Evolutionary conservation across 2,113 vertebrate genomes (phyloP), one percentile per base, ranked within the genome.

Genomic region (Nothobranchius furzeri): DNA sequence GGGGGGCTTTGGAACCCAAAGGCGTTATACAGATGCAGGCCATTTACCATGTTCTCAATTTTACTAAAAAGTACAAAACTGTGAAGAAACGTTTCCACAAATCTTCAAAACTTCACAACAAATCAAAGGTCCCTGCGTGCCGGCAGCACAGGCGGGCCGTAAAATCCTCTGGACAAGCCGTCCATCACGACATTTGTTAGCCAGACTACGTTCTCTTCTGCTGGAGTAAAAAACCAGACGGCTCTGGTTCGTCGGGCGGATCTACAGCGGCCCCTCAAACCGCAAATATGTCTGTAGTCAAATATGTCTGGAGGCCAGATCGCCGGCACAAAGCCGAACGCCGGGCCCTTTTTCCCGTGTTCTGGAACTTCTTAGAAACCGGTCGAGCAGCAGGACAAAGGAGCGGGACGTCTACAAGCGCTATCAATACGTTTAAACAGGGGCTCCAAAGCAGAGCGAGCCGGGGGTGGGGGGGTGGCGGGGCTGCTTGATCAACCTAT

Each of bases 151-250:
- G 88, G 89, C 84, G 61, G 83, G 57, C 84, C 78, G 81, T 91
- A 89, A 90, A 91, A 81, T 53, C 76, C 79, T 87, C 68, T 88
- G 91, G 87, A 91, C 90, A 91, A 90, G 76, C 87, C 91, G 87
- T 90, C 88, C 90, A 90, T 92, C 90, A 91, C 89, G 91, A 92
- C 88, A 91, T 90, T 92, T 92, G 89, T 91, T 92, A 91, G 86
- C 90, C 91, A 93, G 88, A 92, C 90, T 87, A 85, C 87, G 90
- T 91, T 90, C 83, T 84, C 88, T 78, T 75, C 85, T 88, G 80
- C 58, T 73, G 76, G 81, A 86, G 82, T 89, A 89, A 92, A 91
- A 89, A 89, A 61, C 2, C 2, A 30, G 30, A 4, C 30, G 78
- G 67, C 68, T 76, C 78, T 85, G 82, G 88, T 89, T 87, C 80